Evolutionary conservation across 2,888 invertebrate genomes (phyloP).

Genomic region (Pseudoips prasinana): DNA sequence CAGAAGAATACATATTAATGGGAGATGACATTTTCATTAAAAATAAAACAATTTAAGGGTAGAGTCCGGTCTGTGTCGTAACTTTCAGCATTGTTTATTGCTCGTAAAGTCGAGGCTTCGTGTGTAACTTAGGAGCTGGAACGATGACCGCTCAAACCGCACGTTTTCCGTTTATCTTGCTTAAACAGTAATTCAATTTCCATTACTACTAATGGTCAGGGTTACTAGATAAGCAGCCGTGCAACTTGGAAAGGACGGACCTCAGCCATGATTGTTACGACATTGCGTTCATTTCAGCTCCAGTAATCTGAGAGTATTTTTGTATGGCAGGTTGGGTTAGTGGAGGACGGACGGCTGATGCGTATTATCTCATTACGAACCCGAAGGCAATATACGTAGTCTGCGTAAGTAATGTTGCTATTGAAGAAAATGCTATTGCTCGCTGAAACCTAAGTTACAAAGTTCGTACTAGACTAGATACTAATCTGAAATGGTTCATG

Average conservation of each 20-base stretch:
- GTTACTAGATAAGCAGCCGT: slow-evolving; percentile 56
- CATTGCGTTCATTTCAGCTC: slow-evolving; percentile 56
- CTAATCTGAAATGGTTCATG: too few relatives aligned
- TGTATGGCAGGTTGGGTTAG: slow-evolving; percentile 37
- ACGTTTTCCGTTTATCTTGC: slow-evolving; percentile 61
- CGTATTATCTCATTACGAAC: slow-evolving; percentile 53
- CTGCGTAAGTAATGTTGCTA: slow-evolving; percentile 35
- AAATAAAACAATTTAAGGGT: slow-evolving; percentile 15
- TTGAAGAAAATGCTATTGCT: slow-evolving; percentile 22
- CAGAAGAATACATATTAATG: slow-evolving; percentile 3
- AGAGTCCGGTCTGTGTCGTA: slow-evolving; percentile 11
- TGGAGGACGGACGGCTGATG: slow-evolving; percentile 37
- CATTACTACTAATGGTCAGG: slow-evolving; percentile 64
- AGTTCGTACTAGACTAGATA: too few relatives aligned
- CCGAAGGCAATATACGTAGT: slow-evolving; percentile 35
- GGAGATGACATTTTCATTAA: slow-evolving; percentile 15
- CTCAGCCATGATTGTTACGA: slow-evolving; percentile 53
- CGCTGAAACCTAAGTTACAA: too few relatives aligned
- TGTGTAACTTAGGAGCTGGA: slow-evolving; percentile 40
- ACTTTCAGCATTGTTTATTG: slow-evolving; percentile 27
- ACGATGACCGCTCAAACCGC: slow-evolving; percentile 36
- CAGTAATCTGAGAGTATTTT: slow-evolving; percentile 56
- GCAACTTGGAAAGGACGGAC: slow-evolving; percentile 46
- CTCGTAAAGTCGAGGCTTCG: slow-evolving; percentile 34
- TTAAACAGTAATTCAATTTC: slow-evolving; percentile 71